Conservation (phyloP, 1,140 invertebrate species). For the Drosophila lacteicornis region DNA sequence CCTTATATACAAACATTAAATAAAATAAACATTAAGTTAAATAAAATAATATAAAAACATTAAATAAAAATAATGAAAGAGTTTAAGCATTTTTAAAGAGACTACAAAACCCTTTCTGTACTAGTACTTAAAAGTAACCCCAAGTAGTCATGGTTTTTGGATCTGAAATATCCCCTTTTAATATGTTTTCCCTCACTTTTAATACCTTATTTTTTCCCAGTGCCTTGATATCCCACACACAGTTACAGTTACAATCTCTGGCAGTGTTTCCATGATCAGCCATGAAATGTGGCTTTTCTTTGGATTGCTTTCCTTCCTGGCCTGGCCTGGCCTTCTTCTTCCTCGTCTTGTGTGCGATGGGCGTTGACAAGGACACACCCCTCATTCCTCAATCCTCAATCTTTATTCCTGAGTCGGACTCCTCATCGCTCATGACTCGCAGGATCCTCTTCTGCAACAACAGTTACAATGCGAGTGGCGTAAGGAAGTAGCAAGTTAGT, state of each 20-base stretch:
- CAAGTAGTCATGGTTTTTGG: too few species aligned
- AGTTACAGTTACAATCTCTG: neutral
- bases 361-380: slow-evolving; percentile 64
- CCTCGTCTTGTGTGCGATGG: slow-evolving; percentile 37
- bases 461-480: slow-evolving; percentile 59
- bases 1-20: too few species aligned
- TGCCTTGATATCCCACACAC: slow-evolving; percentile 20
- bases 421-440: neutral
- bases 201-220: neutral
- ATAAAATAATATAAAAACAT: too few species aligned
- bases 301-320: slow-evolving; percentile 6
- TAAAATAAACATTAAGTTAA: too few species aligned
- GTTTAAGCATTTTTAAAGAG: too few species aligned
- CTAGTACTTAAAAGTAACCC: too few species aligned
- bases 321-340: neutral
- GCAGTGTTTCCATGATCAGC: slow-evolving; percentile 29
- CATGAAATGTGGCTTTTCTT: slow-evolving; percentile 67
- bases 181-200: too few species aligned
- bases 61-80: too few species aligned
- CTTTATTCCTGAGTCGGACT: too few species aligned
- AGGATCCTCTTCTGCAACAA: slow-evolving; percentile 29
- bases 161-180: too few species aligned
- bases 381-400: neutral
- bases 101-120: too few species aligned
- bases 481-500: slow-evolving; percentile 80